Evolutionary conservation across 2,888 invertebrate genomes (phyloP), one percentile per base, ranked within the genome.

Genomic region (Cyclophora albipunctata): DNA sequence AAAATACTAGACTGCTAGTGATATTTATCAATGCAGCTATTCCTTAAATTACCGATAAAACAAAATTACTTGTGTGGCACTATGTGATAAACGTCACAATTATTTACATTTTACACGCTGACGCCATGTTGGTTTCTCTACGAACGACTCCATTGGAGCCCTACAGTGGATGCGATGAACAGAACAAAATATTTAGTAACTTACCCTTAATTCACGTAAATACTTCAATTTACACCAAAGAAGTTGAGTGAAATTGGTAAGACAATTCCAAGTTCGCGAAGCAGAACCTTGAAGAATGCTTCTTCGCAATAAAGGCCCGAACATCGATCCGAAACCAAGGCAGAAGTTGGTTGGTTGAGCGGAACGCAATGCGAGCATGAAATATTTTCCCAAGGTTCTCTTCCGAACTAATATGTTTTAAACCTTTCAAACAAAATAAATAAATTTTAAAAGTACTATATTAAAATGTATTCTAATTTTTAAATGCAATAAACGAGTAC

Each of bases 231-330:
- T 91, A 80, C 87, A 90, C 91, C 92, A 92, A 80, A 91, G 78
- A 63, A 84, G 78, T 79, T 90, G 90, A 66, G 91, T 90, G 67
- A 91, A 89, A 83, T 90, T 90, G 67, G 90, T 83, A 71, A 91
- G 78, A 77, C 90, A 91, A 87, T 92, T 91, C 92, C 92, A 92
- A 90, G 92, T 92, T 83, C 91, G 90, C 69, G 90, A 86, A 73
- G 91, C 92, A 78, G 92, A 92, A 83, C 90, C 91, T 89, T 91
- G 91, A 89, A 92, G 85, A 83, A 91, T 84, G 82, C 90, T 89
- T 89, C 90, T 90, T 88, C 87, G 89, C 84, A 91, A 78, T 84
- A 91, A 86, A 86, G 91, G 90, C 84, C 91, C 91, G 85, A 91
- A 91, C 91, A 92, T 92, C 91, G 91, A 92, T 91, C 91, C 91